phyloP scores from a whole-genome alignment of 92 coral and sea anemone genomes.

The Parazoanthus swiftii region DNA sequence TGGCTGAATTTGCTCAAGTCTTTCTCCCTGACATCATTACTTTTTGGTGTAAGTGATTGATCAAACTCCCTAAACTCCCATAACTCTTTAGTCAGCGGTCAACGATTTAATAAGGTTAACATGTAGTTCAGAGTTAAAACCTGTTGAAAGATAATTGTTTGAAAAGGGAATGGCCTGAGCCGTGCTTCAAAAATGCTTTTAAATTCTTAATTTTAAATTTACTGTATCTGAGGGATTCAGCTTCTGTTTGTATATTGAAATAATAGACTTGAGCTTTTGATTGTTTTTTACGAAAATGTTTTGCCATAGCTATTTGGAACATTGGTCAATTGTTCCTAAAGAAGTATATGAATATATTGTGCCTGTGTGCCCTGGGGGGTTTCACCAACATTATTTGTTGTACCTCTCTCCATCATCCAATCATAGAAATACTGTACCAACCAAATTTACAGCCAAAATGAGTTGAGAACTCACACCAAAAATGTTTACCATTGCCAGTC shows the following conservation, averaged over 20 bases:
- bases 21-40: constrained; percentile 32
- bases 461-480: no score
- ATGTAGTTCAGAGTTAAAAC: not conserved
- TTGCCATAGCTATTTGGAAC: constrained; percentile 37
- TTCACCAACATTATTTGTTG: no score
- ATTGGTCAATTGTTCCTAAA: no score
- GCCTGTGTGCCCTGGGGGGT: no score
- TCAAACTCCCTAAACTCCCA: constrained; percentile 49
- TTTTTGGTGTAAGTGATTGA: constrained; percentile 35
- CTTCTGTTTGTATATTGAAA: constrained; percentile 21
- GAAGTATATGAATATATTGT: no score
- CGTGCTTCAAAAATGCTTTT: constrained; percentile 34
- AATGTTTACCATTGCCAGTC: no score
- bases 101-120: constrained; percentile 42
- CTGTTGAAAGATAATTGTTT: not conserved
- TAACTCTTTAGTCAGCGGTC: constrained; percentile 22
- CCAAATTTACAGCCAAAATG: no score
- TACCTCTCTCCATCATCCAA: no score
- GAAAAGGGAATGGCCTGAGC: constrained; percentile 1
- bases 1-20: constrained; percentile 38
- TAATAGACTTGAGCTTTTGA: constrained; percentile 30
- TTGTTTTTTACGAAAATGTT: constrained; percentile 17
- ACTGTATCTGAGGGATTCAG: constrained; percentile 11
- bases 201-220: constrained; percentile 38
- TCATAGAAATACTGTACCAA: no score